Base-by-base conservation (phyloP, 2,113 vertebrate species). In the Leucosticte australis region DNA sequence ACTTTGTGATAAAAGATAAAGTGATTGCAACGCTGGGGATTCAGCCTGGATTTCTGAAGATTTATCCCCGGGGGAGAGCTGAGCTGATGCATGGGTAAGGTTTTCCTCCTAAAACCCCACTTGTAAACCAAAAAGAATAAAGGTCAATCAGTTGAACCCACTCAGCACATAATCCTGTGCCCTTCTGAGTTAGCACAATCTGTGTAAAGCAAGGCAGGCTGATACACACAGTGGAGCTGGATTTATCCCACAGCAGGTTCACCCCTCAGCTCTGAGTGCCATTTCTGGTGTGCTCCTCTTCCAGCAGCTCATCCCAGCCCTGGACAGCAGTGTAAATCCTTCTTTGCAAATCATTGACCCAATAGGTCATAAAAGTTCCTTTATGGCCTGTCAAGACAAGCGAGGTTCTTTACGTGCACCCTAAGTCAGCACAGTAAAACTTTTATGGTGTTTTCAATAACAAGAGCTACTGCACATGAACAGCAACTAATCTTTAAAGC, bases 361-460 rank as follows among this genome's bases (percentile, higher is more conserved):
- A 68, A 78, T 71, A 92, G 88, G 90, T 96, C 93, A 96, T 96
- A 94, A 97, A 97, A 90, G 88, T 77, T 83, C 88, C 95, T 96
- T 97, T 96, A 96, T 68, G 92, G 79, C 87, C 93, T 97, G 95
- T 96, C 88, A 96, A 96, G 95, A 86, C 92, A 87, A 95, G 90
- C 83, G 56, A 55, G 79, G 81, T 92, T 93, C 93, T 94, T 94
- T 95, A 93, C 68, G 8, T 86, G 76, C 60, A 78, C 95, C 90
- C 79, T 93, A 96, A 95, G 93, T 90, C 95, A 96, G 93, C 95
- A 93, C 60, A 94, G 79, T 97, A 95, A 97, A 97, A 97, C 88
- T 95, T 96, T 97, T 96, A 97, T 68, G 76, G 67, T 94, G 95
- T 97, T 97, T 97, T 97, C 96, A 96, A 96, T 96, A 95, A 94